phyloP scores from a whole-genome alignment of 2,113 vertebrate species.

The Camelus dromedarius region DNA sequence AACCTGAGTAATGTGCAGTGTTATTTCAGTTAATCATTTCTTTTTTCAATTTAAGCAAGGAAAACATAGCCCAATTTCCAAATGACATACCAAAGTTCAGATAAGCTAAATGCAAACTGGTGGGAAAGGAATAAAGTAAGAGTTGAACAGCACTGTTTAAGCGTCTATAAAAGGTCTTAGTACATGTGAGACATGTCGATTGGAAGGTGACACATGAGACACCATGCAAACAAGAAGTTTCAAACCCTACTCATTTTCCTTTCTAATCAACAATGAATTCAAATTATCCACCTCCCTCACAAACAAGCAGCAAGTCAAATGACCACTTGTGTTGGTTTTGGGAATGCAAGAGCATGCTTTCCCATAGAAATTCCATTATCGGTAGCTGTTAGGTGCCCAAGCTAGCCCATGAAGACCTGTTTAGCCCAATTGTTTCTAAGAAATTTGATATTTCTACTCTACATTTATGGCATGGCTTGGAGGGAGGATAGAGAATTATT shows the following conservation, averaged over 20 bases:
- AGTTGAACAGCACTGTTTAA: background rate
- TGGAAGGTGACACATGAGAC: constrained; percentile 44
- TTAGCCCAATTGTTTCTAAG: background rate
- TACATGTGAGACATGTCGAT: background rate
- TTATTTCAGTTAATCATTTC: constrained; percentile 90
- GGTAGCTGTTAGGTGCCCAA: background rate
- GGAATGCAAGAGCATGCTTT: background rate
- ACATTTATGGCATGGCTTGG: background rate
- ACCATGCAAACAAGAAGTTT: constrained; percentile 21
- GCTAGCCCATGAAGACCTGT: background rate
- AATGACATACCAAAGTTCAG: constrained; percentile 85
- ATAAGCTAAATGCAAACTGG: constrained; percentile 66
- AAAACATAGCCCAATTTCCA: constrained; percentile 85
- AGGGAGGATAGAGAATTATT: background rate
- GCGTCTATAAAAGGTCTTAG: background rate
- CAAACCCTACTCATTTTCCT: constrained; percentile 47
- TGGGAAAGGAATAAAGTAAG: constrained; percentile 25
- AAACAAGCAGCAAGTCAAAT: constrained; percentile 51
- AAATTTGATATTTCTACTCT: constrained; percentile 28
- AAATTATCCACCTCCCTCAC: constrained; percentile 5
- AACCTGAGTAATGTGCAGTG: constrained; percentile 87
- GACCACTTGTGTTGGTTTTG: background rate
- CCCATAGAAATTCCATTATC: background rate
- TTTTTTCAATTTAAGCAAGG: constrained; percentile 85
- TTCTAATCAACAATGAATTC: constrained; percentile 37